Conservation (phyloP, 2,797 vertebrate species). For the Sebastolobus alascanus region DNA sequence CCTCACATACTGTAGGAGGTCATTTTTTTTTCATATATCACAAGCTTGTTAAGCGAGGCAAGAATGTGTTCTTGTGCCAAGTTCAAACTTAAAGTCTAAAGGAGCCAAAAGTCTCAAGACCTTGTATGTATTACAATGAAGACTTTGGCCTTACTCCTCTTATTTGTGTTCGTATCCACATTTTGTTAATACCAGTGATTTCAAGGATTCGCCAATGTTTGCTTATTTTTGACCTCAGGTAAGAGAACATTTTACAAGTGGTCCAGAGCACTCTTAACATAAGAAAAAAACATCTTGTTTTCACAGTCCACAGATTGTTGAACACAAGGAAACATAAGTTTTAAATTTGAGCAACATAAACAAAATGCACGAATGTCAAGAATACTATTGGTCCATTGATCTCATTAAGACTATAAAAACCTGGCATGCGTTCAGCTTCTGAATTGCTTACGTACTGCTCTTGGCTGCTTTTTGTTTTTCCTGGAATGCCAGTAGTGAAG, state of each 20-base stretch:
- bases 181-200: background rate
- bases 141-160: background rate
- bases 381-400: background rate
- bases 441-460: background rate
- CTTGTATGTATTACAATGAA: background rate
- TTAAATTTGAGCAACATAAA: background rate
- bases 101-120: slow-evolving; percentile 6
- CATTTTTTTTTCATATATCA: slow-evolving; percentile 42
- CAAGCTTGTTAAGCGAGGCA: slow-evolving; percentile 31
- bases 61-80: slow-evolving; percentile 26
- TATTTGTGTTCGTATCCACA: background rate
- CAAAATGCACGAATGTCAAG: background rate
- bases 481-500: rapidly evolving
- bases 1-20: slow-evolving; percentile 43
- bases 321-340: background rate
- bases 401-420: too few species aligned
- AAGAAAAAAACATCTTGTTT: background rate
- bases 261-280: background rate
- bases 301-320: background rate
- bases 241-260: background rate
- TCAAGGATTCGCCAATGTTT: background rate
- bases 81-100: slow-evolving; percentile 23
- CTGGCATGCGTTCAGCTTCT: background rate
- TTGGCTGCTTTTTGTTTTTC: too few species aligned
- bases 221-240: background rate